A percentile compares a stretch with the other conserved stretches of the same genome.
Evolutionary conservation across 1,140 invertebrate genomes (phyloP).

Genomic region (Pygmarrhopalites habei): DNA sequence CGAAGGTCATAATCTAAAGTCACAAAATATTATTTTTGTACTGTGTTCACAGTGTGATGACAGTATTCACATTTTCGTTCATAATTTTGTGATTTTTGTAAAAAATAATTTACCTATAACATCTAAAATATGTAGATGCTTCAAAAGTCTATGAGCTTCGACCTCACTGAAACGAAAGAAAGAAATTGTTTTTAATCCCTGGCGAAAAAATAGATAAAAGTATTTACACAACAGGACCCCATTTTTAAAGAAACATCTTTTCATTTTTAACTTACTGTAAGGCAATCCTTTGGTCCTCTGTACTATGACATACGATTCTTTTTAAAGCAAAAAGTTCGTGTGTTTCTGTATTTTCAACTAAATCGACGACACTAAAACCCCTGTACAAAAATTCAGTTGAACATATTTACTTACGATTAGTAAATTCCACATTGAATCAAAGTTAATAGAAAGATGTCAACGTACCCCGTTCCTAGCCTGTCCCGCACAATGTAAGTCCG

Average conservation of each 20-base stretch:
- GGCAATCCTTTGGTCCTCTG: constrained; percentile 67
- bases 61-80: no score
- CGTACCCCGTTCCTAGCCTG: constrained; percentile 69
- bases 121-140: constrained; percentile 69
- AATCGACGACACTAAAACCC: constrained; percentile 73
- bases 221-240: no score
- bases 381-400: constrained; percentile 49
- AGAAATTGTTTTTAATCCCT: no score
- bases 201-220: no score
- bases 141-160: constrained; percentile 61
- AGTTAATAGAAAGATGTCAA: constrained; percentile 20
- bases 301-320: constrained; percentile 68
- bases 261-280: no score
- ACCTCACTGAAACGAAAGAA: no score
- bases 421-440: neutral
- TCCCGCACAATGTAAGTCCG: constrained; percentile 62
- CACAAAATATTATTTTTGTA: no score
- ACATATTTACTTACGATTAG: neutral
- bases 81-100: no score
- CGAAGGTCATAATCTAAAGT: constrained; percentile 55
- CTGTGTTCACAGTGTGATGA: no score
- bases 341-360: constrained; percentile 65
- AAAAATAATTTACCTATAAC: constrained; percentile 49
- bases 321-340: constrained; percentile 71
- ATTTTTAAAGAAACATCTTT: no score